Conservation (phyloP, 2,888 invertebrate genomes). For the Drosophila longiperda region DNA sequence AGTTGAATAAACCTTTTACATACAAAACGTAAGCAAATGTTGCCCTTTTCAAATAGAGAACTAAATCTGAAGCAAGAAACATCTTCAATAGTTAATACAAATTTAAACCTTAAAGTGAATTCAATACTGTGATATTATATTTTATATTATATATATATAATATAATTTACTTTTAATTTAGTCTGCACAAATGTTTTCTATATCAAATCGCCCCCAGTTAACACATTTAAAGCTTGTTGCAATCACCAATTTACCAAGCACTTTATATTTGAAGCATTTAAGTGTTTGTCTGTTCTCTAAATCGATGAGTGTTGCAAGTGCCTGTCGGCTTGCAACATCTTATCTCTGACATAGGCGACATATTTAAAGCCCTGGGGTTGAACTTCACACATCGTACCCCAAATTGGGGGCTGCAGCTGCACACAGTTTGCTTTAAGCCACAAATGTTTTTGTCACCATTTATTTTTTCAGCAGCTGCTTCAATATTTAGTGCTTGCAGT, state of each 20-base stretch:
- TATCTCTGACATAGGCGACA: constrained; percentile 35
- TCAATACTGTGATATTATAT: no score
- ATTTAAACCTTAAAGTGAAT: neutral
- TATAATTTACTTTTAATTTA: neutral
- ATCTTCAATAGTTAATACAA: neutral
- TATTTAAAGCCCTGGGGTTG: constrained; percentile 32
- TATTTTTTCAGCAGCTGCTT: constrained; percentile 19
- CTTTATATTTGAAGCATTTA: constrained; percentile 43
- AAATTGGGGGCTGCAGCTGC: neutral
- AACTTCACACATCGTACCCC: neutral
- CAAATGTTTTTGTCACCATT: constrained; percentile 39
- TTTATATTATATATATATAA: no score
- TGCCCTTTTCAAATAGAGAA: neutral
- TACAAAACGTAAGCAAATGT: no score
- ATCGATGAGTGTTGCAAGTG: constrained; percentile 31
- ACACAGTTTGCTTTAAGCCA: constrained; percentile 14
- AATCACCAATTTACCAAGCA: constrained; percentile 41
- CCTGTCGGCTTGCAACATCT: constrained; percentile 34
- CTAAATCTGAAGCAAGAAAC: neutral
- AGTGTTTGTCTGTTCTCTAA: constrained; percentile 40
- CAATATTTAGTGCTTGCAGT: constrained; percentile 28
- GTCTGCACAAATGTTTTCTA: neutral
- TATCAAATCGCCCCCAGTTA: neutral
- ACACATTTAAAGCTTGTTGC: constrained; percentile 27
- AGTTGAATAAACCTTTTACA: neutral